These are phyloP conservation scores for Triops longicaudatus DNA, from an alignment of 1,140 invertebrate genomes.

Conservation along the genomic window DNA sequence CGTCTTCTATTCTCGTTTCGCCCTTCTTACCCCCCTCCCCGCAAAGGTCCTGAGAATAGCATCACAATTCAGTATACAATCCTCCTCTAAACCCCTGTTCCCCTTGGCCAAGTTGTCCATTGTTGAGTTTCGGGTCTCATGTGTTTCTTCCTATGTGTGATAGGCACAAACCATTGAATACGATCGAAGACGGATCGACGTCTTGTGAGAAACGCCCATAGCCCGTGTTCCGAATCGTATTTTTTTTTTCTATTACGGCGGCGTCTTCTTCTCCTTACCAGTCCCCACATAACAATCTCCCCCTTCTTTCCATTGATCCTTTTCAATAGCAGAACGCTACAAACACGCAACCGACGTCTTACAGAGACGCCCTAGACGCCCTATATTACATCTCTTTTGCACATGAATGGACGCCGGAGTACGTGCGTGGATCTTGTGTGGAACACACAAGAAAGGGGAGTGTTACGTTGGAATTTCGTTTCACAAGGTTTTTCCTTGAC, in stretches of 20 bases:
- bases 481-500: not conserved
- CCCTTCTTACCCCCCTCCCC: too few relatives aligned
- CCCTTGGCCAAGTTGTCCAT: too few relatives aligned
- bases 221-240: not conserved
- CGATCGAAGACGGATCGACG: not conserved
- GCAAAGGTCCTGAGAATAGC: too few relatives aligned
- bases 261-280: not conserved
- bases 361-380: not conserved
- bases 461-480: not conserved
- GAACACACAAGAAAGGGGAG: not conserved
- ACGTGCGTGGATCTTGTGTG: not conserved
- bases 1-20: too few relatives aligned
- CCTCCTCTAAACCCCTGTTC: too few relatives aligned
- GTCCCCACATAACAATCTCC: not conserved
- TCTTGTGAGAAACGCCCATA: slow-evolving; percentile 2
- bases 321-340: not conserved
- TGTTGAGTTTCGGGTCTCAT: too few relatives aligned
- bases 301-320: not conserved
- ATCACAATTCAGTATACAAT: too few relatives aligned
- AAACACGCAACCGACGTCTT: slow-evolving; percentile 1
- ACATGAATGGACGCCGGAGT: not conserved
- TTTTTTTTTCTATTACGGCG: not conserved
- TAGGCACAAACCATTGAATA: not conserved
- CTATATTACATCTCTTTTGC: not conserved
- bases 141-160: not conserved